Conservation (phyloP, 1,140 invertebrate species). For the Papilio glaucus region DNA sequence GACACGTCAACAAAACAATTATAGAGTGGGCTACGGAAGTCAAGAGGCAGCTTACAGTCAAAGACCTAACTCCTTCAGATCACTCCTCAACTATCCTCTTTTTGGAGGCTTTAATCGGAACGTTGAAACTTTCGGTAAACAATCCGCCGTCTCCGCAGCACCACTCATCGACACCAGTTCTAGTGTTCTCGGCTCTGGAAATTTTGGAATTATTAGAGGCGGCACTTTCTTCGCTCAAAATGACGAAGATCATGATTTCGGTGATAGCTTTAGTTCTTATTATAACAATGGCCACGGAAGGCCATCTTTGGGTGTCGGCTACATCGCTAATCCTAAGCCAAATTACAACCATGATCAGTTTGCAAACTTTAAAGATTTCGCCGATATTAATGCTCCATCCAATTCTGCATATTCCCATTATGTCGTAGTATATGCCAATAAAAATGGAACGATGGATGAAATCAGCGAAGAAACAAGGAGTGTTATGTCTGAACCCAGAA, state of each 20-base stretch:
- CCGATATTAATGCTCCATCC: conserved; percentile 92
- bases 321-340: conserved; percentile 83
- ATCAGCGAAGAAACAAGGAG: conserved; percentile 75
- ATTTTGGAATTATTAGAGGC: conserved; percentile 93
- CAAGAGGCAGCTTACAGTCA: conserved; percentile 82
- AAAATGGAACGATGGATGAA: conserved; percentile 85
- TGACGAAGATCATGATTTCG: conserved; percentile 75
- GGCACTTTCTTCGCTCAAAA: conserved; percentile 91
- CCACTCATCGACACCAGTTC: conserved; percentile 71
- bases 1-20: conserved; percentile 72
- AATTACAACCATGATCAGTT: conserved; percentile 89
- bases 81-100: conserved; percentile 77
- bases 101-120: conserved; percentile 72
- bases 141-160: conserved; percentile 66
- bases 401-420: conserved; percentile 92
- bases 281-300: conserved; percentile 88
- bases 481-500: conserved; percentile 87
- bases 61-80: conserved; percentile 77
- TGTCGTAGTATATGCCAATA: conserved; percentile 91
- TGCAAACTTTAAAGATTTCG: conserved; percentile 94
- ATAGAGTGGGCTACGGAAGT: conserved; percentile 67
- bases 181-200: conserved; percentile 90
- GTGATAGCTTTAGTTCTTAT: conserved; percentile 82
- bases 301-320: conserved; percentile 85
- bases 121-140: conserved; percentile 69